Evolutionary conservation across 1,140 invertebrate species (phyloP).

Genomic region (Sinonovacula constricta): DNA sequence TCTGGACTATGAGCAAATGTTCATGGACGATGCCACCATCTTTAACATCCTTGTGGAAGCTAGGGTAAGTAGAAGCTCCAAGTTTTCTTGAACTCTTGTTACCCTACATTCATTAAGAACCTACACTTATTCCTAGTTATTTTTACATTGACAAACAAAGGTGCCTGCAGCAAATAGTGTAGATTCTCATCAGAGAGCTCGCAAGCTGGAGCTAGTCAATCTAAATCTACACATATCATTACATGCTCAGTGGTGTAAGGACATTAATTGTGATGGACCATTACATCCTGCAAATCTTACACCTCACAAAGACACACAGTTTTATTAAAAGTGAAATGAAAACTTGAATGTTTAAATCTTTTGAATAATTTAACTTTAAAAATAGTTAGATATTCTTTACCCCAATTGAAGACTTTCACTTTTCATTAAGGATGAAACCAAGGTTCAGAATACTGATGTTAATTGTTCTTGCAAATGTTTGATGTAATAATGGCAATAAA

Average conservation of each 20-base stretch:
- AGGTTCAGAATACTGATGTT: no score
- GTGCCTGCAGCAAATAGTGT: not conserved
- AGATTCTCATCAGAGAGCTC: not conserved
- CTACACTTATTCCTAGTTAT: not conserved
- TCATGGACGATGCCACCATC: not conserved
- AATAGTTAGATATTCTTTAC: no score
- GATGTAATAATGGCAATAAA: no score
- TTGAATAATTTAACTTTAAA: no score
- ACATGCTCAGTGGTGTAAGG: slow-evolving; percentile 5
- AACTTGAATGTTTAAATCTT: no score
- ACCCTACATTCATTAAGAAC: not conserved
- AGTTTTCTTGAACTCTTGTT: not conserved
- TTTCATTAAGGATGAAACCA: no score
- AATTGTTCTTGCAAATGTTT: no score
- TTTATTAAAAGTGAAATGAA: no score
- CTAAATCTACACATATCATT: not conserved
- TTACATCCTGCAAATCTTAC: no score
- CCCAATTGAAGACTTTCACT: no score
- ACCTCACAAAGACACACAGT: no score
- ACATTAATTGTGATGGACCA: no score
- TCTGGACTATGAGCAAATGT: slow-evolving; percentile 25
- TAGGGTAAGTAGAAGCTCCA: slow-evolving; percentile 12
- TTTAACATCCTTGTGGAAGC: slow-evolving; percentile 12
- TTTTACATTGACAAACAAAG: not conserved
- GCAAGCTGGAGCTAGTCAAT: not conserved